phyloP scores from a whole-genome alignment of 2,888 invertebrate genomes.

The Apoderus coryli region DNA sequence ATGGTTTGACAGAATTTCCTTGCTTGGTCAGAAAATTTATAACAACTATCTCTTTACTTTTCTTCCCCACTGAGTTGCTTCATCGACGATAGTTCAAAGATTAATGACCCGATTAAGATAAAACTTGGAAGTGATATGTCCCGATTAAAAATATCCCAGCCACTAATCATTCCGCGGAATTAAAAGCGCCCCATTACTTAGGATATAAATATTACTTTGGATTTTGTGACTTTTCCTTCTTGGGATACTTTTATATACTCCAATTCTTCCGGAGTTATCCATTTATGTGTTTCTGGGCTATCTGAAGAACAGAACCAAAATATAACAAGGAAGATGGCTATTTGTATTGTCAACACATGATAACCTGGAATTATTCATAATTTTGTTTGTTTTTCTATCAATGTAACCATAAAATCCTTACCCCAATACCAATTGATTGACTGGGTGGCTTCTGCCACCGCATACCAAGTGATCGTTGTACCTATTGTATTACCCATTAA shows the following conservation, averaged over 20 bases:
- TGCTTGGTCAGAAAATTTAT: too few relatives aligned
- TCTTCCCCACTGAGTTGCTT: too few relatives aligned
- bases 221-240: slow-evolving; percentile 15
- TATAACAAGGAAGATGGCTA: slow-evolving; percentile 38
- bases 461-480: slow-evolving; percentile 52
- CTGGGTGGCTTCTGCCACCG: slow-evolving; percentile 48
- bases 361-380: too few relatives aligned
- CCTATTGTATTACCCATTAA: slow-evolving; percentile 59
- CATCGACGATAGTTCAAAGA: too few relatives aligned
- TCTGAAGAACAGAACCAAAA: slow-evolving; percentile 51
- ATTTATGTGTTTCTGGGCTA: slow-evolving; percentile 44
- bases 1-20: too few relatives aligned
- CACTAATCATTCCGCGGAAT: too few relatives aligned
- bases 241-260: slow-evolving; percentile 36
- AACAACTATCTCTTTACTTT: too few relatives aligned
- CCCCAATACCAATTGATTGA: slow-evolving; percentile 49
- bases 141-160: too few relatives aligned
- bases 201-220: slow-evolving; percentile 16
- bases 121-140: too few relatives aligned
- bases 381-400: slow-evolving; percentile 1
- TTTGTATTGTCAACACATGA: slow-evolving; percentile 41
- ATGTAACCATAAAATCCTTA: too few relatives aligned
- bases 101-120: too few relatives aligned
- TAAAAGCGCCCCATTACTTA: too few relatives aligned
- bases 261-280: slow-evolving; percentile 44